Base-by-base conservation (phyloP, 2,113 vertebrate species). In the Tachycineta bicolor region DNA sequence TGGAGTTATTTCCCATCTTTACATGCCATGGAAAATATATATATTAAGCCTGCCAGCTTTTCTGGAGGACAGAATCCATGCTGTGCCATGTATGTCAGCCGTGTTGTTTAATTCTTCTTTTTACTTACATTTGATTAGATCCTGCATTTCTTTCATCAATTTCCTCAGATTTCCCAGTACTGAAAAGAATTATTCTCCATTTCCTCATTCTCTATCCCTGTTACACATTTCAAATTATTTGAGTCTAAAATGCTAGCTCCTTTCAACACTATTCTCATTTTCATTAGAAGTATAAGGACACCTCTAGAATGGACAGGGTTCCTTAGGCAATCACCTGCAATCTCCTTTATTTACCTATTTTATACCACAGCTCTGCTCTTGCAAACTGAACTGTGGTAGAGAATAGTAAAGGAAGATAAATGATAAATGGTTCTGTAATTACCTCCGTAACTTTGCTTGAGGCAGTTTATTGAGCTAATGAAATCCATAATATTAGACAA, bases 361-460 rank as follows among this genome's bases (percentile, higher is more conserved):
- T 31, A n/a, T 85, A 55, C 37, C 46, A 75, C 23, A 55, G 37
- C 29, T 46, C 34, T 73, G 28, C 17, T 62, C 84, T 50, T 44
- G n/a, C 47, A 94, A 31, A 15, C 31, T 65, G 37, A 87, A 65
- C 28, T 53, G 44, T 34, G 22, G 33, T 69, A 81, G 31, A 77
- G 22, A 83, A 71, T 1, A 62, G 2, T 46, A 84, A 78, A 79
- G n/a, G 41, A 87, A 87, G 58, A 92, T 34, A 62, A 93, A 94
- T 64, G 56, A 92, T 44, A 59, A 93, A 94, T 63, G 28, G 29
- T 85, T 71, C 64, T 71, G 49, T 94, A 89, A 96, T 80, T 92
- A 93, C 60, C 50, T 53, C 29, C 68, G 80, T 43, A 87, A 77
- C 11, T 89, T 87, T 81, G n/a, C 39, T 65, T 83, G 59, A 69